These are phyloP conservation scores for Eospalax fontanierii DNA, from an alignment of 2,797 vertebrate species.

Conservation along the genomic window DNA sequence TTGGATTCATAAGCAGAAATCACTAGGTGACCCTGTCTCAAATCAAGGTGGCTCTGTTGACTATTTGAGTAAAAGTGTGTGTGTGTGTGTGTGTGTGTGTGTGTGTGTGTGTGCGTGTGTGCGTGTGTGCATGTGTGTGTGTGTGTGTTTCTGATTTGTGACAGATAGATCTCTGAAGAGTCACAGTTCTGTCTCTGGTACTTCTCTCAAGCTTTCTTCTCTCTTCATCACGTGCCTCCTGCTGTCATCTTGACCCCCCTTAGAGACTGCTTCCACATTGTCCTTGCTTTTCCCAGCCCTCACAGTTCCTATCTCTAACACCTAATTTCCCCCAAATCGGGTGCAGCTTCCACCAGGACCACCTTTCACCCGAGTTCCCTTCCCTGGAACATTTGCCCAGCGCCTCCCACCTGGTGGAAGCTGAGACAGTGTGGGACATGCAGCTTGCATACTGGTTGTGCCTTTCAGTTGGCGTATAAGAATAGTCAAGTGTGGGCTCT, in stretches of 20 bases:
- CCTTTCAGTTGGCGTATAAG: neutral
- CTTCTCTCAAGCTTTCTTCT: neutral
- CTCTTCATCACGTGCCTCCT: neutral
- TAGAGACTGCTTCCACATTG: neutral
- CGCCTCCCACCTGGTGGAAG: neutral
- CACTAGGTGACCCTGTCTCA: neutral
- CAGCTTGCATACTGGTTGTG: neutral
- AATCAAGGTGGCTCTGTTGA: neutral
- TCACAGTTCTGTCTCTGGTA: neutral
- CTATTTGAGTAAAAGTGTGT: neutral
- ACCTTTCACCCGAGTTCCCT: fast-evolving
- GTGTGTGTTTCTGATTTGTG: too few species aligned
- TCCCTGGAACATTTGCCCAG: neutral
- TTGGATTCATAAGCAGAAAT: neutral
- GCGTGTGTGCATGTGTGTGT: too few species aligned
- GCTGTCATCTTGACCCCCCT: neutral
- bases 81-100: too few species aligned
- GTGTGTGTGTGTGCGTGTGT: neutral
- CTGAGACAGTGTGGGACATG: fast-evolving
- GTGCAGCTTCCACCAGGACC: neutral
- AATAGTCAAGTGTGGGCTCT: neutral
- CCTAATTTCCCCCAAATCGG: neutral
- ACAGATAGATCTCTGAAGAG: neutral
- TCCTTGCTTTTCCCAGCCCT: neutral
- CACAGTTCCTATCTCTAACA: neutral